Percentiles rank a stretch among this genome's conserved stretches.
Conservation (phyloP, 2,888 invertebrate genomes). For the Phyto melanocephala region DNA sequence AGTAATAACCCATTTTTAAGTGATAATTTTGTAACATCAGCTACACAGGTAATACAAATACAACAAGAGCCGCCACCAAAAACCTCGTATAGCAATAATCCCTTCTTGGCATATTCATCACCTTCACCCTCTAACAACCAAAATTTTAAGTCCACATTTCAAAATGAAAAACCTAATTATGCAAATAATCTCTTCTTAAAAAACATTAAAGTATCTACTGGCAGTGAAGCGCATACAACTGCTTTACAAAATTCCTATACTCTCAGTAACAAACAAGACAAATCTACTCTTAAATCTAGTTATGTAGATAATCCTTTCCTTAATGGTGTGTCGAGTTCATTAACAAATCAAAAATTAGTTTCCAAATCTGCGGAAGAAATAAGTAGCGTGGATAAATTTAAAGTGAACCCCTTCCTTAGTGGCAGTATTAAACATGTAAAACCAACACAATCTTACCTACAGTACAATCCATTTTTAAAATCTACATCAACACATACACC, state of each 20-base stretch:
- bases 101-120: too few species aligned
- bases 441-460: background rate
- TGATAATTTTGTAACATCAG: conserved; percentile 1
- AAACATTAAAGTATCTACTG: background rate
- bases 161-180: conserved; percentile 5
- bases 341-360: background rate
- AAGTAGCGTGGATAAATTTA: background rate
- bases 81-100: too few species aligned
- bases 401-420: conserved; percentile 18
- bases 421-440: background rate
- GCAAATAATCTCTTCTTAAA: conserved; percentile 58
- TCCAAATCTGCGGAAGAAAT: background rate
- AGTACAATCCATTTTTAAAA: background rate
- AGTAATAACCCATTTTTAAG: conserved; percentile 67
- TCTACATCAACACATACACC: background rate
- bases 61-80: background rate
- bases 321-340: background rate
- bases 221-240: background rate
- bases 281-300: background rate
- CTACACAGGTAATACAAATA: background rate
- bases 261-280: too few species aligned
- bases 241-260: too few species aligned
- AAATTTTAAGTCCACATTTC: background rate
- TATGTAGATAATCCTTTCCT: conserved; percentile 69
- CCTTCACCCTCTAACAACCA: background rate